Base-by-base conservation (phyloP, 2,797 vertebrate genomes). In the Microctenopoma steveboyesi region DNA sequence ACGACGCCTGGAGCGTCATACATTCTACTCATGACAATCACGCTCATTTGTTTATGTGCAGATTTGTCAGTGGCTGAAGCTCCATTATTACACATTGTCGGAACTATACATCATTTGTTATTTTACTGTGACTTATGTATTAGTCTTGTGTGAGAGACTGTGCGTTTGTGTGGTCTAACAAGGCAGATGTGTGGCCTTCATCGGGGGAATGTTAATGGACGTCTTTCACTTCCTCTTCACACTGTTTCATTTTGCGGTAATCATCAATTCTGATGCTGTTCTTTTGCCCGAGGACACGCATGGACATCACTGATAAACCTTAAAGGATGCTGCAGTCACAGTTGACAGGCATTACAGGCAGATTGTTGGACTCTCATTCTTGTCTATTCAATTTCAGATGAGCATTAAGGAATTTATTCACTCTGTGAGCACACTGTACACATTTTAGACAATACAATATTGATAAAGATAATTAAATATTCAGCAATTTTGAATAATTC, bases 61-160 rank as follows among this genome's bases (percentile, higher is more conserved):
- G 58, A 83, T 84, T 85, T 84, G 72, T 83, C 84, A 64, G 58
- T 27, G 69, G 55, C 69, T 74, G 74, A 61, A 61, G 68, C 58
- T 60, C 66, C 72, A 72, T 85, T 79, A 83, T 71, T 77, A 69
- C 72, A 72, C 55, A 62, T 74, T 78, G 65, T 86, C 76, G 83
- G 64, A 64, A 73, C 72, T 59, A 72, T 82, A 79, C 74, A 75
- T 90, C 81, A 86, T 62, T 78, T 69, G 50, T 64, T 70, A 46
- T 69, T 83, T 80, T 69, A 78, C 61, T 48, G 72, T 88, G 68
- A 88, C 87, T 89, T 75, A 90, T 88, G 80, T 15, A 87, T 81
- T 56, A 79, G 73, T 65, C 53, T 30, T 22, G 5, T 62, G 47
- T 64, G 30, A 40, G 39, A 65, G 62, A 22, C 5, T 50, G 30